These are phyloP conservation scores for Arizona elegans DNA, from an alignment of 2,113 vertebrate species.

Conservation along the genomic window DNA sequence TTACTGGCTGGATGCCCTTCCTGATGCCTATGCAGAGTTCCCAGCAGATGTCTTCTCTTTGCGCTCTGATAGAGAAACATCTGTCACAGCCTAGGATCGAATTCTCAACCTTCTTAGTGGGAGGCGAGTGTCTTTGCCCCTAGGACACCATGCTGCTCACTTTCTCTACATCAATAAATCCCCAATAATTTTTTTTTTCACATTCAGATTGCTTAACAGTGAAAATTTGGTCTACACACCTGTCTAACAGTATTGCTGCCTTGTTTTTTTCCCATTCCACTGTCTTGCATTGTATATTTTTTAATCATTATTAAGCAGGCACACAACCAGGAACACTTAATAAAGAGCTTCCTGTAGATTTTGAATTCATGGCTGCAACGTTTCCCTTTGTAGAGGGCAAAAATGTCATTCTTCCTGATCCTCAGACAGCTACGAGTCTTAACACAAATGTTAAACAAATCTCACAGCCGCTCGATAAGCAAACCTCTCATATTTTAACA, in stretches of 20 bases:
- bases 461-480: not conserved
- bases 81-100: not conserved
- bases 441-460: not conserved
- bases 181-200: not conserved
- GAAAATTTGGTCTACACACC: not conserved
- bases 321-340: not conserved
- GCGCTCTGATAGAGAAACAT: not conserved
- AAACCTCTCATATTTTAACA: not conserved
- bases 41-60: not conserved
- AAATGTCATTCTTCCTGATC: not conserved
- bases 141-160: not conserved
- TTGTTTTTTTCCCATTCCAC: not conserved
- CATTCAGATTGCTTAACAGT: not conserved
- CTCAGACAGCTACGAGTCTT: not conserved
- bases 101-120: not conserved
- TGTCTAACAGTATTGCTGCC: not conserved
- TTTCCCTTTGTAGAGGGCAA: not conserved
- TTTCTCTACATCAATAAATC: not conserved
- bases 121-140: not conserved
- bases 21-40: not conserved
- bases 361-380: not conserved
- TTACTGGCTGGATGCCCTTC: not conserved
- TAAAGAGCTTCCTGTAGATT: not conserved
- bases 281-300: not conserved
- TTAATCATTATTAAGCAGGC: not conserved